A percentile compares a stretch with the other conserved stretches of the same genome.
Evolutionary conservation across 1,140 invertebrate genomes (phyloP).

Genomic region (Camponotus vicinus): DNA sequence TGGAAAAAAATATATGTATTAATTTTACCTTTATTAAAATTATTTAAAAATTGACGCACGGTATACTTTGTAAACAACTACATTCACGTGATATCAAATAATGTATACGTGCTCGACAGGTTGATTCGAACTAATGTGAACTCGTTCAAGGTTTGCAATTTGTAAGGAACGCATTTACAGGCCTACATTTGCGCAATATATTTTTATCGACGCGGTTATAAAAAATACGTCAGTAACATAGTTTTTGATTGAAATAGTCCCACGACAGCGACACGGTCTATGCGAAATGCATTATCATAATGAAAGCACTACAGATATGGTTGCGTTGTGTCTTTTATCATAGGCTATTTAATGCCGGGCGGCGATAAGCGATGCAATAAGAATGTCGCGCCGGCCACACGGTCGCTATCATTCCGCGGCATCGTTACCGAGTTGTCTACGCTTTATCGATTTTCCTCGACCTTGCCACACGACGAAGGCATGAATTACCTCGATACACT

Average conservation of each 20-base stretch:
- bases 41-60: background rate
- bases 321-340: conserved; percentile 22
- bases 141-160: conserved; percentile 10
- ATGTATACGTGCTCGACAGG: background rate
- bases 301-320: background rate
- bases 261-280: background rate
- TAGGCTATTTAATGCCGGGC: conserved; percentile 21
- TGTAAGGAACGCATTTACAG: background rate
- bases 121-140: conserved; percentile 8
- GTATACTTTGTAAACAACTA: background rate
- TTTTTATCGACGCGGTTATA: conserved; percentile 26
- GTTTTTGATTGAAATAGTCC: too few species aligned
- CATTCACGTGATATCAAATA: background rate
- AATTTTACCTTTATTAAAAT: background rate
- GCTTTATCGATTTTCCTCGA: conserved; percentile 82
- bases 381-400: conserved; percentile 64
- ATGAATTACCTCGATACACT: conserved; percentile 76
- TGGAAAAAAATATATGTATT: too few species aligned
- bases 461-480: conserved; percentile 73
- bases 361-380: conserved; percentile 64
- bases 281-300: background rate
- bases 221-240: background rate
- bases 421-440: conserved; percentile 80
- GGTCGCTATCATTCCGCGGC: conserved; percentile 69
- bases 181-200: background rate